phyloP scores from a whole-genome alignment of 2,888 invertebrate genomes.

The Platycnemis pennipes region DNA sequence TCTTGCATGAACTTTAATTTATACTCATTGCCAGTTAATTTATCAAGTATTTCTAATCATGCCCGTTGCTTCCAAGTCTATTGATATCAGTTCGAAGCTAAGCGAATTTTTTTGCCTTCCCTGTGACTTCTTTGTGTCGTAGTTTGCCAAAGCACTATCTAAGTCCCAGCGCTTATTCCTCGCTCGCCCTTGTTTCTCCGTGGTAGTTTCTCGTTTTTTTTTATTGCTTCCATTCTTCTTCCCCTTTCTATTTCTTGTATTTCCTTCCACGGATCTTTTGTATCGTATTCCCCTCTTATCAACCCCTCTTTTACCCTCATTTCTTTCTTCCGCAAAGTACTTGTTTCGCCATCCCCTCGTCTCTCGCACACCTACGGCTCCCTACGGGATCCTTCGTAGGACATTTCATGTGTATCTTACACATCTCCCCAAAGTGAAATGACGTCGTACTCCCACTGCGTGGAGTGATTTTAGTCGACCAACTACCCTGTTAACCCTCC shows the following conservation, averaged over 20 bases:
- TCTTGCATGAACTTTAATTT: no score
- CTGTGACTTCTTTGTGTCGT: background rate
- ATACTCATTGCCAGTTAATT: no score
- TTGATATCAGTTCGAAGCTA: background rate
- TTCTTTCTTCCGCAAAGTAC: background rate
- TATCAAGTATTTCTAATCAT: no score
- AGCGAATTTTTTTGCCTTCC: background rate
- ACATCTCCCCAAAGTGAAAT: constrained; percentile 35
- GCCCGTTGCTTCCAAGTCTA: no score
- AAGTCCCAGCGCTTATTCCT: background rate
- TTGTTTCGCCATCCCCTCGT: background rate
- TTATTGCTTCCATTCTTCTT: background rate
- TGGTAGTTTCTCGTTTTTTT: background rate
- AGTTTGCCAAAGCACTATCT: background rate
- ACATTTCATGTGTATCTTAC: constrained; percentile 21
- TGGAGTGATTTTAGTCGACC: constrained; percentile 46
- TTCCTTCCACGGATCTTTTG: background rate
- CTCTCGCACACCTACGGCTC: background rate
- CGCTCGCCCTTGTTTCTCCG: background rate
- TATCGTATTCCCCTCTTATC: background rate
- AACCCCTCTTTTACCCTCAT: background rate
- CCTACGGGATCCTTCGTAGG: background rate
- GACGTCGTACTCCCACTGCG: constrained; percentile 47
- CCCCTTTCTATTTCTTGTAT: background rate
- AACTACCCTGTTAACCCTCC: background rate